A percentile compares a stretch with the other conserved stretches of the same genome.
phyloP scores from a whole-genome alignment of 1,140 invertebrate species.

The Lepidurus arcticus region DNA sequence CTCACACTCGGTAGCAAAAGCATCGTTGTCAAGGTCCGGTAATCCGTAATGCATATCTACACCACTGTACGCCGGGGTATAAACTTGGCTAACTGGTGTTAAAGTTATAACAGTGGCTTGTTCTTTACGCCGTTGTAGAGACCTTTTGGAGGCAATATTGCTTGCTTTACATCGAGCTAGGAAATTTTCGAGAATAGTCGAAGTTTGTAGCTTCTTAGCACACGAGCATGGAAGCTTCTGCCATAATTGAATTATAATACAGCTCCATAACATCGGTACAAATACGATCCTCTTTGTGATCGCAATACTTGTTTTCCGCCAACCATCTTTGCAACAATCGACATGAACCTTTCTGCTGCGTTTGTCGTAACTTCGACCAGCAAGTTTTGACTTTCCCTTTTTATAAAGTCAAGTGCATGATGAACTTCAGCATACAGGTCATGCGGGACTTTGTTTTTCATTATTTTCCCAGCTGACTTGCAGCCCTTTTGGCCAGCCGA shows the following conservation, averaged over 20 bases:
- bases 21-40: background rate
- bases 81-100: background rate
- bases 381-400: too few relatives aligned
- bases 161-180: background rate
- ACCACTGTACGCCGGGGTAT: background rate
- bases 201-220: background rate
- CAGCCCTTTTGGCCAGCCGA: too few relatives aligned
- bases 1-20: background rate
- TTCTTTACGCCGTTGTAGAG: conserved; percentile 5
- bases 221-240: background rate
- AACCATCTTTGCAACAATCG: too few relatives aligned
- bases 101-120: background rate
- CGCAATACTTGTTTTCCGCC: too few relatives aligned
- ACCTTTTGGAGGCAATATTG: background rate
- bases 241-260: background rate
- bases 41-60: background rate
- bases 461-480: too few relatives aligned
- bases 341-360: too few relatives aligned
- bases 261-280: background rate
- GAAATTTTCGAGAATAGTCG: background rate
- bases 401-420: too few relatives aligned
- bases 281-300: background rate
- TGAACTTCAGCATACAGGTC: too few relatives aligned
- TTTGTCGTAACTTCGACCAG: too few relatives aligned
- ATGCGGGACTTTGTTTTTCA: too few relatives aligned